phyloP scores from a whole-genome alignment of 2,113 vertebrate genomes.

The Pedionomus torquatus region DNA sequence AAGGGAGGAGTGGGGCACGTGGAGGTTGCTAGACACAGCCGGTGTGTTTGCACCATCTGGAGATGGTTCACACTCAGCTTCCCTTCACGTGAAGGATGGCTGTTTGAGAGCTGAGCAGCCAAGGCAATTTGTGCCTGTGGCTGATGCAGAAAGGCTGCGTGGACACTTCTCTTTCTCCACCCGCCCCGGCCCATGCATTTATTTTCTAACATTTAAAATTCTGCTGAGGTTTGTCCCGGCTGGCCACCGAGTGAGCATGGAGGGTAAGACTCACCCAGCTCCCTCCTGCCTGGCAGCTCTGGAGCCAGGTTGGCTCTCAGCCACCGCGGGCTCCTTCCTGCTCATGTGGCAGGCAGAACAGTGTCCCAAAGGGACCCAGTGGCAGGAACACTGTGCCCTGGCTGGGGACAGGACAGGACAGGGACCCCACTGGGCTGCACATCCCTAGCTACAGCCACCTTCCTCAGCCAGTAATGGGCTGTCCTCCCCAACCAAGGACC shows the following conservation, averaged over 20 bases:
- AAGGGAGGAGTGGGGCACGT: neutral
- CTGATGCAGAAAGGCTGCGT: neutral
- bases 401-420: neutral
- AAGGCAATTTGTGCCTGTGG: neutral
- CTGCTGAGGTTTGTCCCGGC: neutral
- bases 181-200: accelerated
- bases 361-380: accelerated
- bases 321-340: accelerated
- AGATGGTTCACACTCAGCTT: neutral
- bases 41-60: neutral
- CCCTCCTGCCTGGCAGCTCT: neutral
- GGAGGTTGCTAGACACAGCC: neutral
- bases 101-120: neutral
- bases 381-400: accelerated
- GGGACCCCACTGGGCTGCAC: neutral
- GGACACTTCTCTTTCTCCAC: neutral
- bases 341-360: neutral
- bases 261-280: neutral
- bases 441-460: neutral
- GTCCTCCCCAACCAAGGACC: neutral
- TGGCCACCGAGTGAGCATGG: accelerated
- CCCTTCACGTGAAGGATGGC: neutral
- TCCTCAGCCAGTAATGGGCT: neutral
- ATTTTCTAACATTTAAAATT: neutral
- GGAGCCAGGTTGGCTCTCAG: neutral